Evolutionary conservation across 2,888 invertebrate genomes (phyloP), one percentile per base, ranked within the genome.

Genomic region (Ecliptopera silaceata): DNA sequence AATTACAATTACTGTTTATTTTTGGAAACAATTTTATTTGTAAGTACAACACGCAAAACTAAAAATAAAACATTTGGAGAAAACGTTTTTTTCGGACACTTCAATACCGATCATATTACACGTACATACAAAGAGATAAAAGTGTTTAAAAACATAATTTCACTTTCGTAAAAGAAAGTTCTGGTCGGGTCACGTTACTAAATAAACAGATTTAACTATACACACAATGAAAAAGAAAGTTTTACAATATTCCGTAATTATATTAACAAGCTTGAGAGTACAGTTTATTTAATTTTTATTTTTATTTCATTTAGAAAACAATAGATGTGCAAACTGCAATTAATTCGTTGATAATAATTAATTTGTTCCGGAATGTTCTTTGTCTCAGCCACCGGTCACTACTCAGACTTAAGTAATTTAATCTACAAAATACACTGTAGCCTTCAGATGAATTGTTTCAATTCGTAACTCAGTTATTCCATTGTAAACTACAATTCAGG

Each of bases 151-250:
- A 39, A 49, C 15, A 34, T 50, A 41, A 56, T 56, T 51, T 42
- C 41, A 56, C 41, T 56, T 56, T 42, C 11, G 29, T 8, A 29
- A 50, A 39, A 52, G 51, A 45, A 56, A 56, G 50, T 56, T 18
- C 6, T 34, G 20, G n/a, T 36, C 39, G 53, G 29, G 22, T 45
- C 26, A 56, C 50, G 48, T 49, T 32, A 17, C 29, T 22, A 29
- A 29, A 50, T 41, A 56, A 56, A 46, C 34, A 56, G n/a, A 49
- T 56, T 39, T 34, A 52, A 50, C 44, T 32, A 13, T 45, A 36
- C 36, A 34, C 34, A 22, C 39, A 32, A 12, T 31, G 22, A 15
- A 42, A 31, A 41, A 39, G 38, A 47, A 47, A 47, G 47, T 39
- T 47, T 47, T 39, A 47, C 15, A 47, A 39, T 31, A 32, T 22